Percentiles rank a stretch among this genome's conserved stretches.
These are phyloP conservation scores for Lathronympha strigana DNA, from an alignment of 2,888 invertebrate species.

Conservation along the genomic window DNA sequence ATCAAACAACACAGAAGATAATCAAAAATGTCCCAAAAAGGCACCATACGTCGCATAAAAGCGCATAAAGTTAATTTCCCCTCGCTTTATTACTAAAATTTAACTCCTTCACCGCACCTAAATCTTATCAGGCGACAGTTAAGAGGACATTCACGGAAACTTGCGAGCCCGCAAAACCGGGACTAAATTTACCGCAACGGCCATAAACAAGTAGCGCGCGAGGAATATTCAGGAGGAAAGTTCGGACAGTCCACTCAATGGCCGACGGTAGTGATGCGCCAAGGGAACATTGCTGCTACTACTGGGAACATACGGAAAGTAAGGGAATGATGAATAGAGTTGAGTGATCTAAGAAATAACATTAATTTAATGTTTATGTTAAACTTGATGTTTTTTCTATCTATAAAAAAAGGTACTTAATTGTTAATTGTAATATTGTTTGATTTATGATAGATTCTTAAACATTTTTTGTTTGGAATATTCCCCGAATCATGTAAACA, in stretches of 20 bases:
- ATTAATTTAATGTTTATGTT: too few relatives aligned
- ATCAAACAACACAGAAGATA: background rate
- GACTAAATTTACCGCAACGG: conserved; percentile 61
- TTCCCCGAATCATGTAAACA: too few relatives aligned
- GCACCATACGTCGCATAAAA: conserved; percentile 1
- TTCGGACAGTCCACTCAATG: conserved; percentile 67
- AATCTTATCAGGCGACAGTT: conserved; percentile 70
- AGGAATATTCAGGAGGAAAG: conserved; percentile 82
- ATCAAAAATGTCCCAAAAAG: background rate
- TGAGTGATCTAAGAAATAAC: too few relatives aligned
- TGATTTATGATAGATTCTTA: too few relatives aligned
- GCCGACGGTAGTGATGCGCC: conserved; percentile 19
- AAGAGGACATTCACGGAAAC: conserved; percentile 69
- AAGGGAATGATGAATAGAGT: too few relatives aligned
- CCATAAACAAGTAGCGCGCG: conserved; percentile 75
- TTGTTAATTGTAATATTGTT: too few relatives aligned
- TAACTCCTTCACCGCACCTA: conserved; percentile 52
- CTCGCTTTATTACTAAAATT: conserved; percentile 48
- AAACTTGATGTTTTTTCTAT: too few relatives aligned
- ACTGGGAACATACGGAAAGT: background rate
- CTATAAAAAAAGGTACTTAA: too few relatives aligned
- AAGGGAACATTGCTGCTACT: background rate
- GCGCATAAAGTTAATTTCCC: conserved; percentile 3
- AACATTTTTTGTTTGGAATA: too few relatives aligned
- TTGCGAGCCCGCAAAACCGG: conserved; percentile 71